Base-by-base conservation (phyloP, 1,140 invertebrate genomes). In the Temnothorax curvispinosus region DNA sequence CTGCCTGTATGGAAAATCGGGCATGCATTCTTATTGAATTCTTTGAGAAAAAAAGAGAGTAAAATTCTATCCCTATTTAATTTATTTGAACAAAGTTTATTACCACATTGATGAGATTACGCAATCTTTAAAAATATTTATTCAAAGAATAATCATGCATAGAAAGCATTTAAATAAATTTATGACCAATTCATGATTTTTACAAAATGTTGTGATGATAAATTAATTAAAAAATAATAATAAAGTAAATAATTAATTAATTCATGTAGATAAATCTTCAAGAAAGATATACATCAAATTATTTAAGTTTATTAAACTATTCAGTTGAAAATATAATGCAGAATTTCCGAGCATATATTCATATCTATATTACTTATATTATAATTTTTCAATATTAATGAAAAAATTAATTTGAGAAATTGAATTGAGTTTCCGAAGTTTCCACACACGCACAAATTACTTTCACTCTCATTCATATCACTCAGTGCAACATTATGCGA, bases 281-380 rank as follows among this genome's bases (percentile, higher is more conserved):
- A 44, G 8, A 0, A 38, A 13, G 2, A 32, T 11, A 52, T 21
- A 56, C 13, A 3, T 52, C 0, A 18, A 52, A 38, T 9, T 38
- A 35, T 50, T 78, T 65, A 50, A 78, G 47, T 35, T 35, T 21
- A 78, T 67, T 67, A 32, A 80, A 18, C 15, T 38, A 21, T n/a
- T n/a, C 0, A 65, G 18, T 58, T 18, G 8, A 21, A 56, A 74
- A 21, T 56, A 8, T 52, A 9, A 13, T 58, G 1, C 5, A 56
- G n/a, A 56, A 74, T 11, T 47, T 38, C 9, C n/a, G n/a, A 44
- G 5, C 2, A 41, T 75, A 27, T 44, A 58, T 44, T 38, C 38
- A 7, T 35, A 4, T 15, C 6, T 15, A 27, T n/a, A 58, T 75
- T 60, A 75, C 3, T 64, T 52, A 15, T 50, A 52, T 71, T 32